Evolutionary conservation across 2,888 invertebrate genomes (phyloP), one percentile per base, ranked within the genome.

Genomic region (Saturnia pavonia): DNA sequence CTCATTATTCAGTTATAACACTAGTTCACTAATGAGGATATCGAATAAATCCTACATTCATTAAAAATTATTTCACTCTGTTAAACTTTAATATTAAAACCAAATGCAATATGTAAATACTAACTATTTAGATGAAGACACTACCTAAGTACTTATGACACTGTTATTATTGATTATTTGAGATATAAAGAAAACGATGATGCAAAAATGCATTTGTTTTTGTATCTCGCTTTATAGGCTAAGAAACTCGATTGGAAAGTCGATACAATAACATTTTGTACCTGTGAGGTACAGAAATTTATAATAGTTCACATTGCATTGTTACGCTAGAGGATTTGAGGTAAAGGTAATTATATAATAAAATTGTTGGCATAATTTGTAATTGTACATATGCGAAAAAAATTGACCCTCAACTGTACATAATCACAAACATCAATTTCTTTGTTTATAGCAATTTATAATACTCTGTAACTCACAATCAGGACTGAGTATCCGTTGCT

Each of bases 401-500:
- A 9, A n/a, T 9, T 4, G 22, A 9, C 22, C 54, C 11, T 54
- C n/a, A 22, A 54, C 11, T 54, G 22, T 22, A 22, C 0, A 48
- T 19, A 48, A 19, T n/a, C 6, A 19, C 54, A 54, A 54, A 1
- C 54, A 54, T 22, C 22, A 54, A 54, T 22, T 54, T 54, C 8
- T 22, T n/a, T 34, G 22, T 54, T 22, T 54, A 54, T 22, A 11
- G 11, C 63, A 34, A 63, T 27, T 65, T 40, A 16, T 16, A 65
- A 40, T 65, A 65, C n/a, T n/a, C 19, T 65, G 19, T 19, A 11
- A 40, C 19, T 65, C 65, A 9, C 27, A 57, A 68, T 68, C 54
- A 57, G 40, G 42, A 40, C 42, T 22, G 34, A 22, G 54, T 68
- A 68, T n/a, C 27, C n/a, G 34, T 45, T 63, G 57, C 40, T 63